Percentiles rank a stretch among this genome's conserved stretches.
Conservation (phyloP, 2,113 vertebrate genomes). For the Heterocephalus glaber region DNA sequence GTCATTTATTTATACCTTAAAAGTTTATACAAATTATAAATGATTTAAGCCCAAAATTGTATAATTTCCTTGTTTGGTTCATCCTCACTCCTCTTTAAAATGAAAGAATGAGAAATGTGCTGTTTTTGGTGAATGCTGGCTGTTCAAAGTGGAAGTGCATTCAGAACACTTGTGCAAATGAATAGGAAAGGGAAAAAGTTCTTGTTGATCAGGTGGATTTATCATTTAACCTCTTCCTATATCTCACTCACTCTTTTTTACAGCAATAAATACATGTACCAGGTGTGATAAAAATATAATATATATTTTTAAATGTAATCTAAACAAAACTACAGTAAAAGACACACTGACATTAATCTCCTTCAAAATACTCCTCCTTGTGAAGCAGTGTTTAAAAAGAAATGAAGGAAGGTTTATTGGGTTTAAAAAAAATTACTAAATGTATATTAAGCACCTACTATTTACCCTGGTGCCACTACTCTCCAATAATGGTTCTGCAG, state of each 20-base stretch:
- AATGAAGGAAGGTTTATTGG: background rate
- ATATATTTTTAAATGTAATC: background rate
- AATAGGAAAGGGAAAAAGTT: background rate
- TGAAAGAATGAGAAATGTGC: constrained; percentile 13
- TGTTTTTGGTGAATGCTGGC: background rate
- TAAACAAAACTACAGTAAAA: background rate
- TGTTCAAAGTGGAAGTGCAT: background rate
- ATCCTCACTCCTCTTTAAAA: background rate
- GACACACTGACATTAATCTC: background rate
- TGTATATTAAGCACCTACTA: background rate
- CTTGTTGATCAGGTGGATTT: background rate
- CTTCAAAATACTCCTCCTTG: background rate
- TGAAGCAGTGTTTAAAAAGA: background rate
- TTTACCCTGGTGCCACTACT: background rate
- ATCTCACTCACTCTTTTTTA: background rate
- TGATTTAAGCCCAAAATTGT: background rate
- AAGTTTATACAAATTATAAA: background rate
- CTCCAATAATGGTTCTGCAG: background rate
- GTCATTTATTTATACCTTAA: constrained; percentile 1
- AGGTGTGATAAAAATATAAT: background rate
- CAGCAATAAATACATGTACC: background rate
- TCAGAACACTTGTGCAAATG: constrained; percentile 15
- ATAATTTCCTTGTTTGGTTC: background rate
- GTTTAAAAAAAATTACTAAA: background rate
- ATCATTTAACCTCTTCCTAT: background rate